Percentiles rank a stretch among this genome's conserved stretches.
These are phyloP conservation scores for Sebastes reedi DNA, from an alignment of 2,797 vertebrate genomes.

Conservation along the genomic window DNA sequence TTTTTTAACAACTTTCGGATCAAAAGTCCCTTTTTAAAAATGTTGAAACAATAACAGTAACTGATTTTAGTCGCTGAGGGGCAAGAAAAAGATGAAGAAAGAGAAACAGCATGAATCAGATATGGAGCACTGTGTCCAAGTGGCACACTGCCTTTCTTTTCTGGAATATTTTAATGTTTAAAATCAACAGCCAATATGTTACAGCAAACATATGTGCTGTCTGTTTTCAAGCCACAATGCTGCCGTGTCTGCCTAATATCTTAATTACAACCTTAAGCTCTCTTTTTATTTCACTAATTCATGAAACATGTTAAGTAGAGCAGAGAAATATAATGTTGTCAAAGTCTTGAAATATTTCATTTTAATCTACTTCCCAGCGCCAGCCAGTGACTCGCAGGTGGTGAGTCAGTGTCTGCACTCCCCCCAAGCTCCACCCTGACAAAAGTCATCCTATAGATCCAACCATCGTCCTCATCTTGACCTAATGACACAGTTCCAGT, in stretches of 20 bases:
- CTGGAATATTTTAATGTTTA: constrained; percentile 2
- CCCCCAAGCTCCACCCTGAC: not conserved
- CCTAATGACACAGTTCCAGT: not conserved
- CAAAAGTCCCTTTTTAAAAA: not conserved
- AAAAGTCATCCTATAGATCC: not conserved
- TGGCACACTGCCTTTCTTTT: constrained; percentile 9
- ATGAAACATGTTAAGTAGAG: not conserved
- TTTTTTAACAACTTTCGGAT: not conserved
- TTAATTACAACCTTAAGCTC: not conserved
- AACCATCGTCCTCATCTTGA: not conserved
- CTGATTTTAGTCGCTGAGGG: not conserved
- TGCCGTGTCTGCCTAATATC: not conserved
- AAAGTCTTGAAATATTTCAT: not conserved
- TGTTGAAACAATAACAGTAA: not conserved
- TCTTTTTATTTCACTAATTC: not conserved
- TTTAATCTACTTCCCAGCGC: not conserved
- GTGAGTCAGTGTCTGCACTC: constrained; percentile 1
- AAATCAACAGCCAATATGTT: constrained; percentile 5
- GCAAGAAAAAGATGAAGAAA: not conserved
- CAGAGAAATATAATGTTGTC: not conserved
- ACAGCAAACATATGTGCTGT: not conserved
- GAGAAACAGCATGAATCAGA: not conserved
- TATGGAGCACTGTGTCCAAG: not conserved
- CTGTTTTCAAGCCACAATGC: not conserved
- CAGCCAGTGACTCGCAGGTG: not conserved